Evolutionary conservation across 2,888 invertebrate species (phyloP).

Genomic region (Formica aserva): DNA sequence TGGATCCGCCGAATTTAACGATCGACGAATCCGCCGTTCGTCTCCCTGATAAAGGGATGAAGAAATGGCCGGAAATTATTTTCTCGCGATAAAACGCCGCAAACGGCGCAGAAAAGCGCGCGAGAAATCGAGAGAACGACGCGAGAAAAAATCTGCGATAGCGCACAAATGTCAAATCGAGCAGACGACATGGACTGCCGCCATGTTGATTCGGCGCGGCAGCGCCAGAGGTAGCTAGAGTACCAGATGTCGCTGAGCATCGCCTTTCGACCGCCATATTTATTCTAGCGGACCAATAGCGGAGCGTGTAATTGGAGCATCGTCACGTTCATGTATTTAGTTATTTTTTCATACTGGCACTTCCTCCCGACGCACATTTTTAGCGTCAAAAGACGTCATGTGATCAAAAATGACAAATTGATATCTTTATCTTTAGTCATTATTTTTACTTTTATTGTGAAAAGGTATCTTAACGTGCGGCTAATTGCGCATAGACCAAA

Average conservation of each 20-base stretch:
- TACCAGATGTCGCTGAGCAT: background rate
- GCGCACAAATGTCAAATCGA: constrained; percentile 66
- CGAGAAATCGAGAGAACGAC: background rate
- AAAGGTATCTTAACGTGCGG: background rate
- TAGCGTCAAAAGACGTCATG: too few relatives aligned
- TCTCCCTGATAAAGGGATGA: background rate
- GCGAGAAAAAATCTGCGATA: background rate
- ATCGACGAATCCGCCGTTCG: background rate
- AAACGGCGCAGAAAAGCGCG: background rate
- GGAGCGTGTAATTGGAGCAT: background rate
- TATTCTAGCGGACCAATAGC: background rate
- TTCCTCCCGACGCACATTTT: too few relatives aligned
- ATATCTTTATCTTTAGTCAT: too few relatives aligned
- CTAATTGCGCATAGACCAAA: background rate
- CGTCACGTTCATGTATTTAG: too few relatives aligned
- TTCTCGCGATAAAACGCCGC: background rate
- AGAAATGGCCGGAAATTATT: background rate
- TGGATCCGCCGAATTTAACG: background rate
- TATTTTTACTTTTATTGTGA: too few relatives aligned
- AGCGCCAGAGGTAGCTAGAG: background rate
- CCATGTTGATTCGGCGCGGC: constrained; percentile 67
- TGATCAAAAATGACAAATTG: too few relatives aligned
- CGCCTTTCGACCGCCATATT: constrained; percentile 24
- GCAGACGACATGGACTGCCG: constrained; percentile 70
- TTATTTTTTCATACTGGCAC: too few relatives aligned